These are phyloP conservation scores for Cotesia congregata DNA, from an alignment of 2,888 invertebrate species.

Conservation along the genomic window DNA sequence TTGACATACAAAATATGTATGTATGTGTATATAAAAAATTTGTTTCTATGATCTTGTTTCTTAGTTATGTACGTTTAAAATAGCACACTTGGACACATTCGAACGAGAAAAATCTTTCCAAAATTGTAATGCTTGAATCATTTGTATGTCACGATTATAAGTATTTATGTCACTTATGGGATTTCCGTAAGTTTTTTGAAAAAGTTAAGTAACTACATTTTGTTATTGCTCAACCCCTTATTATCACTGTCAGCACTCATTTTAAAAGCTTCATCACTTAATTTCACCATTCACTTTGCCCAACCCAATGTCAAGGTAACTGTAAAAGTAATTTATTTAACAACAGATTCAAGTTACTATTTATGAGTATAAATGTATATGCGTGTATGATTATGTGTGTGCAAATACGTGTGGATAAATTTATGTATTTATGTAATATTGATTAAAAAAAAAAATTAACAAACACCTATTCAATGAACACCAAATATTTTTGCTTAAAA, in stretches of 20 bases:
- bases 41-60: not conserved
- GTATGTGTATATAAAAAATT: not conserved
- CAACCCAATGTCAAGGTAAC: constrained; percentile 29
- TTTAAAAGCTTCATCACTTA: not conserved
- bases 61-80: not conserved
- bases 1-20: not conserved
- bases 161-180: not conserved
- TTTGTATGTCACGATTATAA: not conserved
- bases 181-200: not conserved
- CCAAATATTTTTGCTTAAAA: not conserved
- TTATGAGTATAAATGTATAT: not conserved
- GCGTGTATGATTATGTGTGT: not conserved
- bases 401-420: not conserved
- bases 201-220: not conserved
- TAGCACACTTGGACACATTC: not conserved
- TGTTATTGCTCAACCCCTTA: not conserved
- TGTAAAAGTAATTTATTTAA: constrained; percentile 1
- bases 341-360: not conserved
- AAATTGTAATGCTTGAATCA: not conserved
- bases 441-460: not conserved
- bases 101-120: not conserved
- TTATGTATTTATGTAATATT: not conserved
- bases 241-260: not conserved
- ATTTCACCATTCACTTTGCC: constrained; percentile 13
- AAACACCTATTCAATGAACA: not conserved